Base-by-base conservation (phyloP, 2,113 vertebrate genomes). In the Neogobius melanostomus region DNA sequence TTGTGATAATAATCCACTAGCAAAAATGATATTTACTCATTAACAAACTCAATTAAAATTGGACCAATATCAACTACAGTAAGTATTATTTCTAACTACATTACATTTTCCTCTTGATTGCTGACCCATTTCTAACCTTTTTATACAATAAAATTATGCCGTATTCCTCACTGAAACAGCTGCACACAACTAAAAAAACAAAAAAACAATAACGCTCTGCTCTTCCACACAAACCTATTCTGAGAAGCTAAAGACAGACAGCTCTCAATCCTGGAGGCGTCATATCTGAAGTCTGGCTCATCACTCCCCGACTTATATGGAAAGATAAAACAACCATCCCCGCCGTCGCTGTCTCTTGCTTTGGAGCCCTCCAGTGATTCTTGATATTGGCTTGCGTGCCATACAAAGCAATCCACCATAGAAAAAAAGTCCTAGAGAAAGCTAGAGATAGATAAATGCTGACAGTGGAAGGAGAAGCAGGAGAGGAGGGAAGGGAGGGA, bases 321-420 rank as follows among this genome's bases (percentile, higher is more conserved):
- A 88, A 73, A 90, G 77, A 79, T 71, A 74, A 52, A 68, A 77
- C 73, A 60, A 67, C 61, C 56, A 21, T 69, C 63, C 68, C 36
- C 16, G 64, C 56, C 68, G 45, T 50, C 61, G 49, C 59, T 63
- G 57, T 53, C 49, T 51, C 66, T 28, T 79, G 60, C 76, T 67
- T 71, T 69, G 70, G 56, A 63, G 56, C 77, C 72, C 91, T 92
- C 88, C 85, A 91, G 87, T 88, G 86, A 85, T 54, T 85, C 87
- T 83, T 84, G 92, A 92, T 86, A 90, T 91, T 88, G 86, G 60
- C 85, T 79, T 88, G 71, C 0, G 75, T 11, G 81, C 86, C 7
- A 90, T 87, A 81, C 89, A 91, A 85, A 75, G 90, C 92, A 92
- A 93, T 94, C 93, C 93, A 91, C 61, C 9, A 82, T 86, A 84